phyloP scores from a whole-genome alignment of 1,140 invertebrate genomes.

The Chlorops oryzae region DNA sequence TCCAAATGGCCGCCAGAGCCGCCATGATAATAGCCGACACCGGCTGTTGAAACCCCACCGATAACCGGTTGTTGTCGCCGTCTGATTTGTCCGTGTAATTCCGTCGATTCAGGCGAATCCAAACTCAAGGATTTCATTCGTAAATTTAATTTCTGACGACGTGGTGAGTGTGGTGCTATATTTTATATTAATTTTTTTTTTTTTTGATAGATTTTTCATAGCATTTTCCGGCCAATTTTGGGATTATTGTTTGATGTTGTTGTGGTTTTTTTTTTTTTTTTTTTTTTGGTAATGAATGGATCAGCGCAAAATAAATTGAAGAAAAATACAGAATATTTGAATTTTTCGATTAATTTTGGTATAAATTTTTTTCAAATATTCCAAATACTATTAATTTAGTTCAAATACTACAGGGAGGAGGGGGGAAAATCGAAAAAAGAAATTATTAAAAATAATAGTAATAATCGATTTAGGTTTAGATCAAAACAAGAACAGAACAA shows the following conservation, averaged over 20 bases:
- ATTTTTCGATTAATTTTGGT: too few relatives aligned
- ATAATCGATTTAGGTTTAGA: too few relatives aligned
- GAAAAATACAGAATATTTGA: too few relatives aligned
- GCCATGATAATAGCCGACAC: slow-evolving; percentile 48
- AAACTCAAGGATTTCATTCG: slow-evolving; percentile 95
- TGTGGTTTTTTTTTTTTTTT: slow-evolving; percentile 16
- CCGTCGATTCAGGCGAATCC: slow-evolving; percentile 89
- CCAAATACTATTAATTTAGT: too few relatives aligned
- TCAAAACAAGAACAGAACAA: too few relatives aligned
- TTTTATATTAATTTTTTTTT: slow-evolving; percentile 20
- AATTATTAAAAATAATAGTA: too few relatives aligned
- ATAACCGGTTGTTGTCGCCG: slow-evolving; percentile 51
- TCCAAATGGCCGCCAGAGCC: slow-evolving; percentile 49
- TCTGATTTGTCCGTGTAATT: slow-evolving; percentile 68
- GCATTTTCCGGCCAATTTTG: too few relatives aligned
- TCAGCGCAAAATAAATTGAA: too few relatives aligned
- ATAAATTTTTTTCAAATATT: too few relatives aligned
- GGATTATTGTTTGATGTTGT: background rate
- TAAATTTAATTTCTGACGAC: slow-evolving; percentile 90
- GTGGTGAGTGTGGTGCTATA: slow-evolving; percentile 90
- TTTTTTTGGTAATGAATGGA: too few relatives aligned
- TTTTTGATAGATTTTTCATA: slow-evolving; percentile 10
- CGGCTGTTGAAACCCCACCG: slow-evolving; percentile 28
- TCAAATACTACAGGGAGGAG: too few relatives aligned
- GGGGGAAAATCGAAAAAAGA: too few relatives aligned